Base-by-base conservation (phyloP, 2,113 vertebrate genomes). In the Cyanocitta stelleri region DNA sequence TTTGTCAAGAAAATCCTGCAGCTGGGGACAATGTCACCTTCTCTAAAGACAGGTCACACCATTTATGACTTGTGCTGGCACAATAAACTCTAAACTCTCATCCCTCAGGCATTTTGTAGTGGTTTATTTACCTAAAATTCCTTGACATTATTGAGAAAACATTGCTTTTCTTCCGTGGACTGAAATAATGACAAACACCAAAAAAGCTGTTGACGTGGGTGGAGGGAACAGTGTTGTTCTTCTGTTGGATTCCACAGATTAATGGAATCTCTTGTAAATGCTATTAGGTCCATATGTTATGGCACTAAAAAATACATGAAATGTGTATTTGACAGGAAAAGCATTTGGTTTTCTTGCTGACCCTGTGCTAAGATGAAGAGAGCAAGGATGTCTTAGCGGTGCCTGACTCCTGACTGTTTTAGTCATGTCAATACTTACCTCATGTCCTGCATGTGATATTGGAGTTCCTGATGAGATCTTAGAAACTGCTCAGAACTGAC, bases 41-140 rank as follows among this genome's bases (percentile, higher is more conserved):
- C 68, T 82, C 29, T 64, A 71, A 68, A 77, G 72, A 64, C n/a
- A 46, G 29, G 68, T 85, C 76, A 46, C 39, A 63, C 43, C 30
- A 29, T 62, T 85, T 89, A 15, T 87, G 32, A 62, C 68, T 78
- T 8, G 11, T 63, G 11, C 59, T 90, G 83, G 63, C 80, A 63
- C 27, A 67, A 17, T 33, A 68, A 82, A 37, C 24, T 72, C 22
- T 56, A 16, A 89, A 59, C 37, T 85, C 12, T 49, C 44, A 85
- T 91, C 29, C 41, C 20, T 85, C 49, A 79, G 85, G 58, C 58
- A 73, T 90, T 93, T 80, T 81, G 16, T 29, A 56, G 56, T 75
- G 69, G n/a, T 78, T 92, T 87, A 37, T 90, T 95, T 95, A 85
- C 32, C 23, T 82, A 82, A 85, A 87, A 72, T 90, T 72, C 54